These are phyloP conservation scores for Dermatemys mawii DNA, from an alignment of 2,113 vertebrate genomes.

Conservation along the genomic window DNA sequence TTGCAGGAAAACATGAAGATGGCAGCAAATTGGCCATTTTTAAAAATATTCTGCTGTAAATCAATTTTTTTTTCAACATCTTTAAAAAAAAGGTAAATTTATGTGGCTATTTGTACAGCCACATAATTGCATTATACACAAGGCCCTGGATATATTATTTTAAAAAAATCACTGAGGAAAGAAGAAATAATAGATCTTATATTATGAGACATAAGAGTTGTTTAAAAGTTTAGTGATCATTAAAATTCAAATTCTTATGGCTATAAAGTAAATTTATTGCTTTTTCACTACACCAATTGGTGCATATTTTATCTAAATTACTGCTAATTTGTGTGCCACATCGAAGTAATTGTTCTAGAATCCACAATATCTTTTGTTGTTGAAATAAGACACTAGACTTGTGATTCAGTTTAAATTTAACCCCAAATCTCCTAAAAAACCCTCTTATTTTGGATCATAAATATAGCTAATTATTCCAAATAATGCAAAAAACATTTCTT, in stretches of 20 bases:
- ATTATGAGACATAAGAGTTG: neutral
- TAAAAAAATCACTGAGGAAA: neutral
- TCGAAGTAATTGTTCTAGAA: conserved; percentile 38
- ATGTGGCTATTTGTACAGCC: neutral
- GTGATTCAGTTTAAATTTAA: conserved; percentile 22
- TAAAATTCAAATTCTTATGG: conserved; percentile 30
- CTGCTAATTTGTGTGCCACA: conserved; percentile 15
- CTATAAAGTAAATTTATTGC: conserved; percentile 34
- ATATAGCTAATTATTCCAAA: neutral
- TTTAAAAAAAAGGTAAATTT: neutral
- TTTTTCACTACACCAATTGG: conserved; percentile 22
- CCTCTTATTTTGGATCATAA: neutral
- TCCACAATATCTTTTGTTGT: conserved; percentile 29
- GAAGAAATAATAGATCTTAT: neutral
- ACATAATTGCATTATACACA: neutral
- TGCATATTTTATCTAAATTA: conserved; percentile 37
- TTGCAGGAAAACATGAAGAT: neutral
- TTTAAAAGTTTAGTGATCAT: conserved; percentile 36
- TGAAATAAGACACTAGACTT: conserved; percentile 1
- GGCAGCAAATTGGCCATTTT: neutral
- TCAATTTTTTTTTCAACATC: neutral
- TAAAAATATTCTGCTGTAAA: rapidly evolving
- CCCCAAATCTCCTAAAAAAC: neutral
- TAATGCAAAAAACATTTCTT: neutral
- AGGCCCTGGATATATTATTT: neutral